These are phyloP conservation scores for Euphysa ruthae DNA, from an alignment of 30 jellyfish, hydroid and myxozoan genomes.

Conservation along the genomic window DNA sequence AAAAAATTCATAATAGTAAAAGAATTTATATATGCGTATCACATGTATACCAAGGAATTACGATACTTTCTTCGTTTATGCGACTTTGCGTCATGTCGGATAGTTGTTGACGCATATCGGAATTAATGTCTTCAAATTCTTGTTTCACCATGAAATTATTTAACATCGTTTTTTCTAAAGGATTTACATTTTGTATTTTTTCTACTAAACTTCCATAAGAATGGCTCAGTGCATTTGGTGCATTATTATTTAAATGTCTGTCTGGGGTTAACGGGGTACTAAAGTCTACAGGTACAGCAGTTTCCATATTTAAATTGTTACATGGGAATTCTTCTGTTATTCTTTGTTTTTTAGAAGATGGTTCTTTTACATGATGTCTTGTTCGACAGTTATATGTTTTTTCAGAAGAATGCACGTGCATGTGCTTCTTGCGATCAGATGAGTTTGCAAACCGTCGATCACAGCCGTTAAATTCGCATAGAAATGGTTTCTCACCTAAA, in stretches of 20 bases:
- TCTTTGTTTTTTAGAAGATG: constrained; percentile 6
- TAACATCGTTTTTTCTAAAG: constrained; percentile 12
- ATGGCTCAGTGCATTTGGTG: not conserved
- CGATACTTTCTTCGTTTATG: no score
- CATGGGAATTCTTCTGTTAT: constrained; percentile 5
- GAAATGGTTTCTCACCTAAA: constrained; percentile 85
- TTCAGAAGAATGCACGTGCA: constrained; percentile 89
- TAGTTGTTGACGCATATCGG: constrained; percentile 20
- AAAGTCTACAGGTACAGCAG: constrained; percentile 52
- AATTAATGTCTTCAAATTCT: constrained; percentile 23
- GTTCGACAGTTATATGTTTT: constrained; percentile 76
- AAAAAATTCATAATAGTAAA: no score
- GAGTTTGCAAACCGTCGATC: constrained; percentile 92
- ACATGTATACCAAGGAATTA: no score
- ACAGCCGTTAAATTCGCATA: constrained; percentile 83
- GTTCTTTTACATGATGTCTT: not conserved
- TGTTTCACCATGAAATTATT: constrained; percentile 16
- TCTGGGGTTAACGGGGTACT: constrained; percentile 25
- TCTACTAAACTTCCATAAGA: not conserved
- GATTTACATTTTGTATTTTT: not conserved
- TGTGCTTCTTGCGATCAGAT: constrained; percentile 87
- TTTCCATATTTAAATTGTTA: constrained; percentile 57
- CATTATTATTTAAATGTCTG: not conserved
- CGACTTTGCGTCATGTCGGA: no score
- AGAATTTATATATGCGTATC: no score